Percentiles rank a stretch among this genome's conserved stretches.
These are phyloP conservation scores for Sylvicapra grimmia DNA, from an alignment of 2,113 vertebrate genomes.

Conservation along the genomic window DNA sequence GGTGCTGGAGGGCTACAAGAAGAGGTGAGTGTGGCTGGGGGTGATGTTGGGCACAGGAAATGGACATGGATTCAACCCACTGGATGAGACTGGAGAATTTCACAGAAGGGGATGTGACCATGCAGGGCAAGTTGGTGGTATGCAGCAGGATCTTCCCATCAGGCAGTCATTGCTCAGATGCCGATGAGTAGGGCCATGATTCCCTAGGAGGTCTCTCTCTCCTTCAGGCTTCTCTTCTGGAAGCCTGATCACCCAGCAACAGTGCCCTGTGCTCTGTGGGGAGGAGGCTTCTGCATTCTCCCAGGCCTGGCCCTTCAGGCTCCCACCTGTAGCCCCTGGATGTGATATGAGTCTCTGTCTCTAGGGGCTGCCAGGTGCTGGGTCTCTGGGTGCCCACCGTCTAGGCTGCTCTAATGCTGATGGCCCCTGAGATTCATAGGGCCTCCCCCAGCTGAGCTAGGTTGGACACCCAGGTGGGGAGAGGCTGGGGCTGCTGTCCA, in stretches of 20 bases:
- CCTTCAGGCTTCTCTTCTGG: neutral
- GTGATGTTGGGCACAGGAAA: neutral
- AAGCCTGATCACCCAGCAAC: neutral
- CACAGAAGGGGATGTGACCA: neutral
- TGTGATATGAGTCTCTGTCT: accelerated
- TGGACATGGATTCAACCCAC: neutral
- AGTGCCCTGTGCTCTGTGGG: too few species aligned
- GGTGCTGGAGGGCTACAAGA: constrained; percentile 57
- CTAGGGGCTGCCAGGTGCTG: accelerated
- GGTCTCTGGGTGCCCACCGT: neutral
- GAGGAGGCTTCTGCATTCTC: too few species aligned
- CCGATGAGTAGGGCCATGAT: neutral
- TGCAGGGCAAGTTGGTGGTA: accelerated
- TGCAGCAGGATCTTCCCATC: neutral
- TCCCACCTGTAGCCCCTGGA: neutral
- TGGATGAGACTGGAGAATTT: neutral
- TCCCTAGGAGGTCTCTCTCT: neutral
- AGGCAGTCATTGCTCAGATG: neutral
- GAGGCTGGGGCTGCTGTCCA: neutral
- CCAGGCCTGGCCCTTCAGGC: neutral
- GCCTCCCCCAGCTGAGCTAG: neutral
- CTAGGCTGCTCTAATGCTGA: neutral
- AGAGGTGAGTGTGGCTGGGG: constrained; percentile 63
- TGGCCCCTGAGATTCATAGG: too few species aligned
- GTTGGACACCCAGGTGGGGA: neutral